phyloP scores from a whole-genome alignment of 2,113 vertebrate genomes.

The Seriola aureovittata region DNA sequence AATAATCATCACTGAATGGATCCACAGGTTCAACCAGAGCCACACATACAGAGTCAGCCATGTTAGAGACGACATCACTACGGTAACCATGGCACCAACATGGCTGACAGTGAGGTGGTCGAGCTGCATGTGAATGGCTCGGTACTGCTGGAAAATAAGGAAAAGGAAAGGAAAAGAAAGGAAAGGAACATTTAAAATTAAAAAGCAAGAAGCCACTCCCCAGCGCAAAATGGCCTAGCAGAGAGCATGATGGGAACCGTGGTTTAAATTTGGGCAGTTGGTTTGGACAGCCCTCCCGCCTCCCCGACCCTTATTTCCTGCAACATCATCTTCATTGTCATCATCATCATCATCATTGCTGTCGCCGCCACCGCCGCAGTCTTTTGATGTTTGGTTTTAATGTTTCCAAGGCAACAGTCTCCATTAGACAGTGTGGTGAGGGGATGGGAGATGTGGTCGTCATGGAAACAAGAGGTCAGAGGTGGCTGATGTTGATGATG shows the following conservation, averaged over 20 bases:
- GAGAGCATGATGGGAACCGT: slow-evolving; percentile 74
- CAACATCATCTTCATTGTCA: slow-evolving; percentile 46
- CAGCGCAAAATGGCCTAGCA: slow-evolving; percentile 49
- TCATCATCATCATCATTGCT: slow-evolving; percentile 34
- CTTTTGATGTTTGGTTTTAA: slow-evolving; percentile 62
- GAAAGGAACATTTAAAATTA: slow-evolving; percentile 51
- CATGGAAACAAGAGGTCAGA: slow-evolving; percentile 60
- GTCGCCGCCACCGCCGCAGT: slow-evolving; percentile 36
- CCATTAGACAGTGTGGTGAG: slow-evolving; percentile 35
- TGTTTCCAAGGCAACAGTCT: slow-evolving; percentile 77
- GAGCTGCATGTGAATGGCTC: slow-evolving; percentile 32
- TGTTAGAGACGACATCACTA: neutral
- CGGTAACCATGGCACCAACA: slow-evolving; percentile 17
- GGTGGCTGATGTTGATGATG: slow-evolving; percentile 65
- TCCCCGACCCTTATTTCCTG: slow-evolving; percentile 25
- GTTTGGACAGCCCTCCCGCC: slow-evolving; percentile 26
- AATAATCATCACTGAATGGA: slow-evolving; percentile 58
- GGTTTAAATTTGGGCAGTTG: slow-evolving; percentile 52
- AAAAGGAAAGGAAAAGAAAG: neutral
- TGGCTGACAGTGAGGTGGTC: slow-evolving; percentile 29
- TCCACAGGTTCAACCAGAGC: slow-evolving; percentile 73
- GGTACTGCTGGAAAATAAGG: slow-evolving; percentile 31
- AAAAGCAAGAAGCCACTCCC: slow-evolving; percentile 58
- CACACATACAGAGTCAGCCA: slow-evolving; percentile 34
- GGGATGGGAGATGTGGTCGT: slow-evolving; percentile 31